A percentile compares a stretch with the other conserved stretches of the same genome.
Evolutionary conservation across 2,113 vertebrate species (phyloP).

Genomic region (Seriola aureovittata): DNA sequence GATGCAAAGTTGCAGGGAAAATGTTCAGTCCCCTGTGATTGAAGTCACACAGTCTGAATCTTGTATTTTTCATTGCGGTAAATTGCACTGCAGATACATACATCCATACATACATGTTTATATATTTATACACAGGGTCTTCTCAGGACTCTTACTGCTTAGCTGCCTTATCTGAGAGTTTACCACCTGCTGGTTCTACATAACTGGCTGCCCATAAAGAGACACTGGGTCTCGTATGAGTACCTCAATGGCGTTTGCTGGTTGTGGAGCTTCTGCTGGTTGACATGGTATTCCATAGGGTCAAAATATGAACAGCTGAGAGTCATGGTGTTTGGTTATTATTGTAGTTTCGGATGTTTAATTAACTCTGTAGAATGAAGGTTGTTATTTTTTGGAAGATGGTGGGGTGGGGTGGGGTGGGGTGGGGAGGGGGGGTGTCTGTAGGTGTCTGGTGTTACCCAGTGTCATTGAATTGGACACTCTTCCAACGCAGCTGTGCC

Average conservation of each 20-base stretch:
- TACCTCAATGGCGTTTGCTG: constrained; percentile 17
- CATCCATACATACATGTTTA: background rate
- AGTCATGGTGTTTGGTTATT: constrained; percentile 2
- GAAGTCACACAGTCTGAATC: background rate
- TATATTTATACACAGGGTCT: background rate
- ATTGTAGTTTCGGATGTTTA: background rate
- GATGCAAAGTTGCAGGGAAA: constrained; percentile 20
- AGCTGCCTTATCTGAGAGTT: background rate
- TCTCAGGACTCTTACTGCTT: constrained; percentile 3
- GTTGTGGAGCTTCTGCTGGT: constrained; percentile 13
- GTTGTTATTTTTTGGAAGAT: too few species aligned
- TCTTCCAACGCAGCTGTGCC: background rate
- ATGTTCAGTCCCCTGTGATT: constrained; percentile 1
- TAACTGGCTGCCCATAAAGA: constrained; percentile 9
- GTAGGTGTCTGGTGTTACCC: background rate
- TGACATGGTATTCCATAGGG: background rate
- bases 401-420: too few species aligned
- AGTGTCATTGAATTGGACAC: background rate
- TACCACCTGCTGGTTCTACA: background rate
- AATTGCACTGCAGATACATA: background rate
- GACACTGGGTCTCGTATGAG: constrained; percentile 24
- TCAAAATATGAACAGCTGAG: constrained; percentile 3
- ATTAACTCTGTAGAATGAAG: constrained; percentile 3
- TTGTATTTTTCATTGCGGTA: background rate
- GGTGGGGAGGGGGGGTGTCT: too few species aligned